Evolutionary conservation across 2,797 vertebrate species (phyloP).

Genomic region (Clarias laeviceps): DNA sequence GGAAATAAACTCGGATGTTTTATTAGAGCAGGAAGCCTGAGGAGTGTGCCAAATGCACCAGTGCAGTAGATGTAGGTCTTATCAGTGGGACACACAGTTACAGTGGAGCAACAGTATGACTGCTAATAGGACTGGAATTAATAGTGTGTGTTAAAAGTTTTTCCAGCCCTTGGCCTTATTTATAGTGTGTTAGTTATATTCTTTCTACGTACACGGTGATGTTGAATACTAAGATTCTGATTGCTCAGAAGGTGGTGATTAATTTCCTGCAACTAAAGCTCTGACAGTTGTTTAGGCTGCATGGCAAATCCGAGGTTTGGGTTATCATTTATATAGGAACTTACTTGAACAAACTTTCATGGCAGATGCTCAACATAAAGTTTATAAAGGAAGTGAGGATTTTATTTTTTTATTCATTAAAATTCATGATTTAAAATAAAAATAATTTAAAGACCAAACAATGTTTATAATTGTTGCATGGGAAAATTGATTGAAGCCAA

Average conservation of each 20-base stretch:
- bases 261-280: not conserved
- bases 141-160: not conserved
- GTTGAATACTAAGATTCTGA: not conserved
- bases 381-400: no score
- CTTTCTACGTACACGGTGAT: not conserved
- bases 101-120: not conserved
- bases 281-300: not conserved
- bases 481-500: not conserved
- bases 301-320: not conserved
- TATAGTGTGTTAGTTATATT: not conserved
- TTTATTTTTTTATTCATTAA: no score
- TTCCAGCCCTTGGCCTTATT: not conserved
- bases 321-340: not conserved
- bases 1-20: not conserved
- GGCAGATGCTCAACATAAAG: no score
- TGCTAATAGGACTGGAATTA: not conserved
- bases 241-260: not conserved
- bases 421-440: no score
- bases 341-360: not conserved
- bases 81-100: not conserved
- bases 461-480: not conserved
- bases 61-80: not conserved
- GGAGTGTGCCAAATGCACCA: not conserved
- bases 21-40: not conserved
- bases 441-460: not conserved